Evolutionary conservation across 2,797 vertebrate species (phyloP).

Genomic region (Syngnathus rostellatus): DNA sequence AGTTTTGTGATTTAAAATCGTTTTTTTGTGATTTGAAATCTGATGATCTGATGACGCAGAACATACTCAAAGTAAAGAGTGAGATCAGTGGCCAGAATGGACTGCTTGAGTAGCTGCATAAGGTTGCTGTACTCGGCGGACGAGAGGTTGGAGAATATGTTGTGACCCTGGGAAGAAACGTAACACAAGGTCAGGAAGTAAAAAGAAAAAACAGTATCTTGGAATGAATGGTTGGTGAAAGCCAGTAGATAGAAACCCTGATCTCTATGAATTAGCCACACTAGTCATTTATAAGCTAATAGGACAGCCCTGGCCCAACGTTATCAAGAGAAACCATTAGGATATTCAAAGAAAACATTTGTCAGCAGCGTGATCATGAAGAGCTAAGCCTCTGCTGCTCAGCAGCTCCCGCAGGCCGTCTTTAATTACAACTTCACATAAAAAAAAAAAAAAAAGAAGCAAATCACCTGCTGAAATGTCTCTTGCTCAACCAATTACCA

Average conservation of each 20-base stretch:
- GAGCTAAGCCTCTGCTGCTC: constrained; percentile 36
- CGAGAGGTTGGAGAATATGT: constrained; percentile 98
- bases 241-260: constrained; percentile 31
- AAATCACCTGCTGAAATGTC: constrained; percentile 55
- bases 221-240: constrained; percentile 31
- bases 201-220: constrained; percentile 31
- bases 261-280: constrained; percentile 48
- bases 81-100: constrained; percentile 96
- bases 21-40: not conserved
- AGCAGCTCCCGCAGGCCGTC: constrained; percentile 43
- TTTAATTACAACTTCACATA: constrained; percentile 54
- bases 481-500: constrained; percentile 53
- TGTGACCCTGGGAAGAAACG: constrained; percentile 87
- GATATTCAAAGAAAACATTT: constrained; percentile 64
- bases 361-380: constrained; percentile 55
- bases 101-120: constrained; percentile 98
- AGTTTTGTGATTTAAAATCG: not conserved
- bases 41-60: not conserved
- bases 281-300: constrained; percentile 67
- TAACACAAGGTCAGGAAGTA: constrained; percentile 1
- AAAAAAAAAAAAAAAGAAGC: constrained; percentile 25
- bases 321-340: constrained; percentile 56
- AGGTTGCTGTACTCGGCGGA: constrained; percentile 95
- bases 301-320: constrained; percentile 39
- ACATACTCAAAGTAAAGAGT: constrained; percentile 98